These are phyloP conservation scores for Diarsia rubi DNA, from an alignment of 2,888 invertebrate genomes.

Conservation along the genomic window DNA sequence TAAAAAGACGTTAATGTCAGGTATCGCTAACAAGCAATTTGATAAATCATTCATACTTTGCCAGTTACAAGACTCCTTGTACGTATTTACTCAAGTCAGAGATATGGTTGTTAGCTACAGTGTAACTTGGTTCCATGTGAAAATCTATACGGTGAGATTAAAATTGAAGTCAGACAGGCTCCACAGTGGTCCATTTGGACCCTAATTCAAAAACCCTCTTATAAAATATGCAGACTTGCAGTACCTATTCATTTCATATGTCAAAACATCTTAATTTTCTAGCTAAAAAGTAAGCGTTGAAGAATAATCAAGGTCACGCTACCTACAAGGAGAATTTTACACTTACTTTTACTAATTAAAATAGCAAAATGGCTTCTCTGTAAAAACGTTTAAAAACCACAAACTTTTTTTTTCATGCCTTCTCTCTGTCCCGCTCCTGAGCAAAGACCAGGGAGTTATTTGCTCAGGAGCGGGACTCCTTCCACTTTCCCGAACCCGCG, in stretches of 20 bases:
- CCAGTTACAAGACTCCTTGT: conserved; percentile 41
- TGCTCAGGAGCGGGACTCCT: no score
- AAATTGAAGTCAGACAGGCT: background rate
- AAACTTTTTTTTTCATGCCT: background rate
- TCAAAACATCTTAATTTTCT: background rate
- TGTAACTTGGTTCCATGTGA: background rate
- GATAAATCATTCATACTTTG: conserved; percentile 54
- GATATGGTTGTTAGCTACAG: conserved; percentile 2
- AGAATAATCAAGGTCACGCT: conserved; percentile 1
- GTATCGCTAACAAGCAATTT: conserved; percentile 63
- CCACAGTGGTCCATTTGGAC: background rate
- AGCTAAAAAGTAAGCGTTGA: background rate
- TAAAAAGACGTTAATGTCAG: conserved; percentile 62
- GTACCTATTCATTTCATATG: background rate
- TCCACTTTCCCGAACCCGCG: no score
- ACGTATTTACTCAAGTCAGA: conserved; percentile 19
- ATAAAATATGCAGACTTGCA: background rate
- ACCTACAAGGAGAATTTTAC: background rate
- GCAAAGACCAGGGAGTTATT: no score
- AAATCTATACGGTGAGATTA: background rate
- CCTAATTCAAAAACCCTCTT: background rate
- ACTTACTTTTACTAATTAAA: background rate
- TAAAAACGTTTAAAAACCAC: background rate
- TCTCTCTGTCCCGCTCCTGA: no score
- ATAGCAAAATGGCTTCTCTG: conserved; percentile 17